These are phyloP conservation scores for Pyrrhia umbra DNA, from an alignment of 2,888 invertebrate species.

Conservation along the genomic window DNA sequence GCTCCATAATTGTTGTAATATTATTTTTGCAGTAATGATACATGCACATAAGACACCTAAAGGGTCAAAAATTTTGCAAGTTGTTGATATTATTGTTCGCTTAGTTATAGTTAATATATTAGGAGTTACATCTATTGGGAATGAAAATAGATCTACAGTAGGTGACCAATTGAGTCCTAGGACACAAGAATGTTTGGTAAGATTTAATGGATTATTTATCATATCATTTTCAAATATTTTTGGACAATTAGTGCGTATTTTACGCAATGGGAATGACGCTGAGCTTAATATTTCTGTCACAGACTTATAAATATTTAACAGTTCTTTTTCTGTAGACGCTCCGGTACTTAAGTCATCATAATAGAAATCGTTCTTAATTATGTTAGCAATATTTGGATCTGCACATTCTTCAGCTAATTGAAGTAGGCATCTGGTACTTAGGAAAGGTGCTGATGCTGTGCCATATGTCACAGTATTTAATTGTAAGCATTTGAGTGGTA, in stretches of 20 bases:
- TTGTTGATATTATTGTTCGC: slow-evolving; percentile 3
- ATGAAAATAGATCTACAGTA: not conserved
- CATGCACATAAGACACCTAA: slow-evolving; percentile 26
- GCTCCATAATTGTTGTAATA: slow-evolving; percentile 32
- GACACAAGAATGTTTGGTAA: slow-evolving; percentile 3
- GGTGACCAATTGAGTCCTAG: slow-evolving; percentile 11
- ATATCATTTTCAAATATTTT: not conserved
- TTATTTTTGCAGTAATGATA: slow-evolving; percentile 29
- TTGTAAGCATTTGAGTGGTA: slow-evolving; percentile 8
- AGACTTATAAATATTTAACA: not conserved
- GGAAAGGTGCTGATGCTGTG: no score
- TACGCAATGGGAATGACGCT: slow-evolving; percentile 7
- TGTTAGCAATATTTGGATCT: no score
- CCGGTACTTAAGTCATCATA: slow-evolving; percentile 4
- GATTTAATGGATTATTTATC: not conserved
- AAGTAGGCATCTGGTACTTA: not conserved
- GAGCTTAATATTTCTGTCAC: slow-evolving; percentile 6
- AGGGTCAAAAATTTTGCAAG: slow-evolving; percentile 21
- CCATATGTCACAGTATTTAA: no score
- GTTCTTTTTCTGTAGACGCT: no score
- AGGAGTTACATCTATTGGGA: not conserved
- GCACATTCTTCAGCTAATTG: slow-evolving; percentile 10
- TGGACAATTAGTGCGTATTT: slow-evolving; percentile 13
- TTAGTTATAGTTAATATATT: slow-evolving; percentile 3
- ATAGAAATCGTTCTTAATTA: slow-evolving; percentile 4